These are phyloP conservation scores for Laspeyria flexula DNA, from an alignment of 2,888 invertebrate species.

Conservation along the genomic window DNA sequence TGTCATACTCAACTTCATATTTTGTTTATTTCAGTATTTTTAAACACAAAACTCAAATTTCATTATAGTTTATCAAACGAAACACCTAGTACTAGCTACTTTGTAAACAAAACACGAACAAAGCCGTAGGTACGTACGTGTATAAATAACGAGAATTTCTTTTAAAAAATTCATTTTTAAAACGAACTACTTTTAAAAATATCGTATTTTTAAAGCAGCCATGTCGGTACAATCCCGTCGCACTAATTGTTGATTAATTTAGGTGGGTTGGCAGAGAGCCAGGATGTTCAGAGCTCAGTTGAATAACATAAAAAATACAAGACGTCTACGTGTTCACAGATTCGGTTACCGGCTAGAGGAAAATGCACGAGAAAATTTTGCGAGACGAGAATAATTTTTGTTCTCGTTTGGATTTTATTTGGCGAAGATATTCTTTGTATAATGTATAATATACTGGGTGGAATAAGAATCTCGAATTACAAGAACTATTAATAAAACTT, in stretches of 20 bases:
- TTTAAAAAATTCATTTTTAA: background rate
- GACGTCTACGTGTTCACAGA: background rate
- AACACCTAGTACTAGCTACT: too few species aligned
- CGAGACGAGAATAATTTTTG: background rate
- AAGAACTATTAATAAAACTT: too few species aligned
- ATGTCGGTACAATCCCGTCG: constrained; percentile 21
- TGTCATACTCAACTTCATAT: too few species aligned
- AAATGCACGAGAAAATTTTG: background rate
- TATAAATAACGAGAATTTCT: background rate
- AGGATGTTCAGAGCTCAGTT: constrained; percentile 4
- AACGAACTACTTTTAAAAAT: background rate
- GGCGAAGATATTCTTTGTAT: too few species aligned
- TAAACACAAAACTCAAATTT: too few species aligned
- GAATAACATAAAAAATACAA: constrained; percentile 10
- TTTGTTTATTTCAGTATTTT: too few species aligned
- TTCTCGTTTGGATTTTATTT: background rate
- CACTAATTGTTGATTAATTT: constrained; percentile 45
- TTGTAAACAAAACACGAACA: too few species aligned
- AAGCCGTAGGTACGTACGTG: too few species aligned
- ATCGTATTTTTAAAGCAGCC: background rate
- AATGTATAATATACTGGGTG: too few species aligned
- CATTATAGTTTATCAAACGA: too few species aligned
- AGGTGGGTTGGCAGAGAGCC: constrained; percentile 34
- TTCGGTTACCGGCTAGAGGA: background rate
- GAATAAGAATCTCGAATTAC: too few species aligned